Conservation (phyloP, 2,888 invertebrate genomes). For the Danaus chrysippus region DNA sequence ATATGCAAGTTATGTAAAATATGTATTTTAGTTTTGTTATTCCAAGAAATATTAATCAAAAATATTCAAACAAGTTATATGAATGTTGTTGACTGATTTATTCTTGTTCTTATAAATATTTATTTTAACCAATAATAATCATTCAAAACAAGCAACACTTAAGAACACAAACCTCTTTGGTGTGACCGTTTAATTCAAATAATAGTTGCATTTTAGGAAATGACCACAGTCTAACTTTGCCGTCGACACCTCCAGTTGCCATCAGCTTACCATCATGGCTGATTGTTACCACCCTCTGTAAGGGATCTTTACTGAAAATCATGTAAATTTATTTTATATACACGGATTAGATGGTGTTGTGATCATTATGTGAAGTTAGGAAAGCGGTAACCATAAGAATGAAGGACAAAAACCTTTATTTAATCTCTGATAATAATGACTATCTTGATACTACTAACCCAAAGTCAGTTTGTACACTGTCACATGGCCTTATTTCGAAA, state of each 20-base stretch:
- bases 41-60: too few species aligned
- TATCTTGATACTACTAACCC: constrained; percentile 60
- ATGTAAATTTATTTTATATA: not conserved
- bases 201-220: constrained; percentile 88
- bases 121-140: too few species aligned
- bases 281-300: constrained; percentile 92
- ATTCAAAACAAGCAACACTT: not conserved
- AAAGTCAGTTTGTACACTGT: constrained; percentile 93
- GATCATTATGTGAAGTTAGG: not conserved
- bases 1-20: too few species aligned
- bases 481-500: constrained; percentile 86
- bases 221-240: constrained; percentile 91
- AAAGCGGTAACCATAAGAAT: not conserved
- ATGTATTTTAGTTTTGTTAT: too few species aligned
- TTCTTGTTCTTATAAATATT: too few species aligned
- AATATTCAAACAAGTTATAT: too few species aligned
- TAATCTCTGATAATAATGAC: not conserved
- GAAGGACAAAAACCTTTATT: not conserved
- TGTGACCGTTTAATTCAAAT: constrained; percentile 87
- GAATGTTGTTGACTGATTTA: too few species aligned
- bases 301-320: constrained; percentile 82
- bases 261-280: constrained; percentile 87
- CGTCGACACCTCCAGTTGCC: constrained; percentile 96
- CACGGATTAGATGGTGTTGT: not conserved
- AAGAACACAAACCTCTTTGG: constrained; percentile 82